Evolutionary conservation across 2,797 vertebrate species (phyloP), one percentile per base, ranked within the genome.

Genomic region (Alauda arvensis): DNA sequence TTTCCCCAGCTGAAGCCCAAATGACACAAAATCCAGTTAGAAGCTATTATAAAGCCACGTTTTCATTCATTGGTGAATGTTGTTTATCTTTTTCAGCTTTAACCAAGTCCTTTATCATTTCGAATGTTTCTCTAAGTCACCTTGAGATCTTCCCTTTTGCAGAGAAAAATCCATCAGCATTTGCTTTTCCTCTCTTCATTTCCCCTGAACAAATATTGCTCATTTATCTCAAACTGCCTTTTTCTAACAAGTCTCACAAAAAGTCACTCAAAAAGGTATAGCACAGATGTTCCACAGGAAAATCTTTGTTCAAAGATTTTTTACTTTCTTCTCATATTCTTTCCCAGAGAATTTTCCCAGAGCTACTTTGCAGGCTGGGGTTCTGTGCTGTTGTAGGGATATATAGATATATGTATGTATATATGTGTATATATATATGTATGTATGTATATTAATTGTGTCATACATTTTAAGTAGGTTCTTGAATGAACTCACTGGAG

Each of bases 121-220:
- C 2, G 3, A 70, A 56, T 56, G 42, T 52, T 83, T 90, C 61
- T 93, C 69, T 65, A 81, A 90, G 87, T 93, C 84, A 88, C 70
- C 82, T 91, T 91, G 86, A 93, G 88, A 46, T 69, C 42, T 83
- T 93, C 63, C 28, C 18, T 72, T 83, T 72, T 48, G 33, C 70
- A 87, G 28, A 79, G 78, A 60, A 77, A 93, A 75, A 87, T 56
- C 66, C 15, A 3, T 82, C 78, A 88, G 59, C 23, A 62, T 93
- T 92, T 84, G 19, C 78, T 85, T 92, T 87, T 82, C 14, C 25
- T 85, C 48, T 91, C 40, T 83, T 88, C 48, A 34, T 75, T 91
- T 77, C 53, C 52, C 49, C 59, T 59, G 52, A 83, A 93, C 51
- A 93, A 89, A 77, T 80, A 91, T 80, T 93, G 24, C 42, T 80